Evolutionary conservation across 2,888 invertebrate genomes (phyloP), one percentile per base, ranked within the genome.

Genomic region (Barypeithes pellucidus): DNA sequence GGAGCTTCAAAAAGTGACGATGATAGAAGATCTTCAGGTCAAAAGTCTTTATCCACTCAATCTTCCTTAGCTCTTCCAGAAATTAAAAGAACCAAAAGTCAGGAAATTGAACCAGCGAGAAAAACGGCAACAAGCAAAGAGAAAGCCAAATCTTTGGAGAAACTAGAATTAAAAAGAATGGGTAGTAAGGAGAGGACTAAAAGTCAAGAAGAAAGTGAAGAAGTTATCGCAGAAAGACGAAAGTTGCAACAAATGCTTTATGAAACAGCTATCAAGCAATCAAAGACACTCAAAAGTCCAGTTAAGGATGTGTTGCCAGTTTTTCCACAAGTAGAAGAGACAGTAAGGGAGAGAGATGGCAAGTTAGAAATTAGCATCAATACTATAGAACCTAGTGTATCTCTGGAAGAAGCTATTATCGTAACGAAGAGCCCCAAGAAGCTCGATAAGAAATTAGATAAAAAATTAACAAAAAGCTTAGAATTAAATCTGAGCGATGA

Each of bases 361-460:
- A 92, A 93, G 84, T 90, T 93, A 5, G 92, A 93, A 85, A 92
- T 93, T 43, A 92, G 89, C 77, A 92, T 92, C 61, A 93, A 92
- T 82, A 92, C 90, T 0, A 86, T 86, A 16, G 86, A 86, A 76
- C 81, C 83, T 0, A 83, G 77, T 16, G 85, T 86, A 14, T 84
- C 85, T 22, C 77, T 86, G 59, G 93, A 93, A 82, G 93, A 93
- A 84, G 92, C 93, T 74, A 93, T 93, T 4, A 89, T 93, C 69
- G 93, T 93, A 79, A 92, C 93, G 0, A 93, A 93, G 81, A 91
- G 92, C 2, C 93, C 93, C 0, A 91, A 92, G 75, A 92, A 92
- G 80, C 84, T 93, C 4, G 93, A 93, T 79, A 87, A 86, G 74
- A 86, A 85, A 76, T 82, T 86, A 77, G 86, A 86, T 59, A 85